Evolutionary conservation across 1,140 invertebrate genomes (phyloP).

Genomic region (Trigoniulus corallinus): DNA sequence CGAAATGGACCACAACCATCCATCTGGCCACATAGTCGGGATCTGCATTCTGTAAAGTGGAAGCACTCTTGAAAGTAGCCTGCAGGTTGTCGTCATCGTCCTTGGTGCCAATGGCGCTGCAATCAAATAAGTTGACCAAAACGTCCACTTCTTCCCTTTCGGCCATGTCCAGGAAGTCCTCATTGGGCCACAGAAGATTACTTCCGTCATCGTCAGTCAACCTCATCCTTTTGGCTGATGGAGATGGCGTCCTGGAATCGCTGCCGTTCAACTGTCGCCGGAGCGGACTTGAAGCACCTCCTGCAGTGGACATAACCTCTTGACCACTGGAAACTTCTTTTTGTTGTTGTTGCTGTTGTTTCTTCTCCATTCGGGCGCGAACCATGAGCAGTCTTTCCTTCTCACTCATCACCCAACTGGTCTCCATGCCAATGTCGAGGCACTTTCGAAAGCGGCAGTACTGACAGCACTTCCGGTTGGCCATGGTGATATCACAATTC

Average conservation of each 20-base stretch:
- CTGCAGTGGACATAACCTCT: neutral
- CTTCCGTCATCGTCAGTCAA: no score
- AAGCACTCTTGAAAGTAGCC: neutral
- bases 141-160: neutral
- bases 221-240: neutral
- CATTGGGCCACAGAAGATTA: no score
- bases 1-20: neutral
- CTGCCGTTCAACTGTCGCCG: neutral
- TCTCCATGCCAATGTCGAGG: constrained; percentile 19
- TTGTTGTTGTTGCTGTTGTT: neutral
- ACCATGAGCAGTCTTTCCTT: constrained; percentile 15
- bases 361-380: constrained; percentile 12
- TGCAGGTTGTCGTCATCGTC: neutral
- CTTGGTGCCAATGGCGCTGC: neutral
- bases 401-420: constrained; percentile 19
- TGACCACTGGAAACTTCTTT: neutral
- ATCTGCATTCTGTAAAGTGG: no score
- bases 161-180: no score
- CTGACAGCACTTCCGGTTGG: constrained; percentile 22
- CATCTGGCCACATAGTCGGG: neutral
- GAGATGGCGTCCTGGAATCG: neutral
- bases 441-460: constrained; percentile 21
- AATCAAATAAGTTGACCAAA: neutral
- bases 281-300: neutral
- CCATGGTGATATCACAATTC: constrained; percentile 23